A percentile compares a stretch with the other conserved stretches of the same genome.
Conservation (phyloP, 2,888 invertebrate genomes). For the Phlogophora meticulosa region DNA sequence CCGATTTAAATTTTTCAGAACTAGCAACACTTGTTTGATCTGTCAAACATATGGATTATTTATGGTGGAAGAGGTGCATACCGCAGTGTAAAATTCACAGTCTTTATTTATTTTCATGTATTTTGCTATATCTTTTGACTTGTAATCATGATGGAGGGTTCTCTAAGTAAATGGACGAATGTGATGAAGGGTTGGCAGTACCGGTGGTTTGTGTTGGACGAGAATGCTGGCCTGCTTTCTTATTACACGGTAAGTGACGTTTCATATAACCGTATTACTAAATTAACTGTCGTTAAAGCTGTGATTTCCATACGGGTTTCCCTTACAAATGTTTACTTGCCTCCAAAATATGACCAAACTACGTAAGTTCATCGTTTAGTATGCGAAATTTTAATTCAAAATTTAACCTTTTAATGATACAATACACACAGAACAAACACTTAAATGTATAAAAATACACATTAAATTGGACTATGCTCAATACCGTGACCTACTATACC, state of each 20-base stretch:
- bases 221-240: constrained; percentile 98
- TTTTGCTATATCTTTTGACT: constrained; percentile 80
- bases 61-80: constrained; percentile 78
- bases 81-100: constrained; percentile 83
- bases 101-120: constrained; percentile 83
- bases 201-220: constrained; percentile 99
- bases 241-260: constrained; percentile 98
- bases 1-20: constrained; percentile 53
- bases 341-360: neutral
- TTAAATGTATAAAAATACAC: constrained; percentile 15
- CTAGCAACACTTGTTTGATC: constrained; percentile 71
- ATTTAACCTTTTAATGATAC: constrained; percentile 25
- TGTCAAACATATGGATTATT: constrained; percentile 88
- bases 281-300: constrained; percentile 29
- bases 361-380: neutral
- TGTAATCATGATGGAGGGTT: constrained; percentile 95
- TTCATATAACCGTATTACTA: constrained; percentile 63
- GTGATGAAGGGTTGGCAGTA: constrained; percentile 99
- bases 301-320: constrained; percentile 40
- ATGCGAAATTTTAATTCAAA: constrained; percentile 18
- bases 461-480: constrained; percentile 31
- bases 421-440: constrained; percentile 6
- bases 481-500: constrained; percentile 24
- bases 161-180: constrained; percentile 99
- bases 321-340: neutral